Percentiles rank a stretch among this genome's conserved stretches.
These are phyloP conservation scores for Heterochromis multidens DNA, from an alignment of 2,113 vertebrate species.

Conservation along the genomic window DNA sequence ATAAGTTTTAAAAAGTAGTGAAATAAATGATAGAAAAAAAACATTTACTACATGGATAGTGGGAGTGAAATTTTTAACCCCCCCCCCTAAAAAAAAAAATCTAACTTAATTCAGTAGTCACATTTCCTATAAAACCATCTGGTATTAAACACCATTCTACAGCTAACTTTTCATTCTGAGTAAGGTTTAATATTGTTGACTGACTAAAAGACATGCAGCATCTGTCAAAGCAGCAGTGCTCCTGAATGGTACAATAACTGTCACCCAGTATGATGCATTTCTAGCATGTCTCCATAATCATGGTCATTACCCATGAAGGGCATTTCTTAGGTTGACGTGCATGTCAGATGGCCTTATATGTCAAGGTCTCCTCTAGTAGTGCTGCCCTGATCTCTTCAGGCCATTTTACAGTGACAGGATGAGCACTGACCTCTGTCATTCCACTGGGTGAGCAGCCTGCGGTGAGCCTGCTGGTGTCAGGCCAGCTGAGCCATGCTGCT, in stretches of 20 bases:
- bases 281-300: slow-evolving; percentile 32
- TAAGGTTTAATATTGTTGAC: background rate
- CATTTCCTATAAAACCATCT: background rate
- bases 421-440: slow-evolving; percentile 67
- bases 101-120: background rate
- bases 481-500: slow-evolving; percentile 52
- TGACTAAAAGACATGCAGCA: background rate
- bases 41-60: background rate
- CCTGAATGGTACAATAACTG: slow-evolving; percentile 17
- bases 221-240: slow-evolving; percentile 30
- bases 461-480: slow-evolving; percentile 27
- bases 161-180: background rate
- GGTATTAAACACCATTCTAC: background rate
- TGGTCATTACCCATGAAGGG: slow-evolving; percentile 63
- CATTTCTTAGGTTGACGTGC: slow-evolving; percentile 33
- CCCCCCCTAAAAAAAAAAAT: background rate
- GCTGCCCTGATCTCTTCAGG: slow-evolving; percentile 47
- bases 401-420: slow-evolving; percentile 60
- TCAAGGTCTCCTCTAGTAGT: slow-evolving; percentile 53
- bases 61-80: accelerated
- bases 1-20: background rate
- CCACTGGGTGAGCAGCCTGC: slow-evolving; percentile 55
- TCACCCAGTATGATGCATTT: slow-evolving; percentile 17
- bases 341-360: slow-evolving; percentile 54
- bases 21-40: background rate